Base-by-base conservation (phyloP, 2,113 vertebrate species). In the Carlito syrichta region DNA sequence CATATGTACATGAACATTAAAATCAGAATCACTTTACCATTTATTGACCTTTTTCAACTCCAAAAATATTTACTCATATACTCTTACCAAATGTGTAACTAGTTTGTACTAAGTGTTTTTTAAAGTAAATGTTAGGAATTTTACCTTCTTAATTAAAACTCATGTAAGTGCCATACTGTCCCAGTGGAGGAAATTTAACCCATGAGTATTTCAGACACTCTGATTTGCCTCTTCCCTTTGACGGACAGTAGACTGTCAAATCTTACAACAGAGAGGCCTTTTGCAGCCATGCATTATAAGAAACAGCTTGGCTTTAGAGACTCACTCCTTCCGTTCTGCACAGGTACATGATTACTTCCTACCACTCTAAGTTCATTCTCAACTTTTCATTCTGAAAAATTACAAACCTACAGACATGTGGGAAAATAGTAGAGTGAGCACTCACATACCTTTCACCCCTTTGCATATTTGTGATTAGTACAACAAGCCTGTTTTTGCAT, bases 41-140 rank as follows among this genome's bases (percentile, higher is more conserved):
- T 97, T 98, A 96, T 95, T 96, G 95, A 97, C 93, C 93, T 97
- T 97, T 98, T 97, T 96, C 96, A 97, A 94, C 76, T 97, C 92
- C 62, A 93, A 83, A 91, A 96, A 94, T 97, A 96, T 94, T 94
- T 96, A n/a, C n/a, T n/a, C n/a, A n/a, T n/a, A 95, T 95, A 35
- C 20, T 63, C 50, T 88, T 94, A 88, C 85, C 83, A 94, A 85
- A 76, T 98, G 60, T 0, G 0, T 94, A 74, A 90, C 69, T 95
- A 52, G 93, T 97, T 98, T 89, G 69, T 95, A 81, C 73, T 79
- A 63, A 91, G n/a, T 73, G 48, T 25, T 78, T 81, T 92, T 94
- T 91, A 22, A 88, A 97, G 84, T 86, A 95, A 95, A 92, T 89
- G 71, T 93, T 89, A 71, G 84, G 32, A 50, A 94, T 86, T 97